These are phyloP conservation scores for Calliphora vomitoria DNA, from an alignment of 2,888 invertebrate genomes.

Conservation along the genomic window DNA sequence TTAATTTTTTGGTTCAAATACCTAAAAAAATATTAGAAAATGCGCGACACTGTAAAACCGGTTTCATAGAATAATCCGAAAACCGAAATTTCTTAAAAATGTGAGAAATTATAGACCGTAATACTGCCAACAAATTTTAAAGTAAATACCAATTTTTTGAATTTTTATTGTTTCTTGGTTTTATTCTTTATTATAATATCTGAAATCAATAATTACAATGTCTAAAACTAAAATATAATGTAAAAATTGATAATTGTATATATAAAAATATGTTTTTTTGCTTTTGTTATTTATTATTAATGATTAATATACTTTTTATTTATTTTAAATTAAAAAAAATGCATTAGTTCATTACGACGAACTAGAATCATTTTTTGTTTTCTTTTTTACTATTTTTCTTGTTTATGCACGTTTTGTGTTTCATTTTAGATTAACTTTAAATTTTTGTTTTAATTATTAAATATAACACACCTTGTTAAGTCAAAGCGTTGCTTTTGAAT, in stretches of 20 bases:
- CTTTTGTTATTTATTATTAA: slow-evolving; percentile 62
- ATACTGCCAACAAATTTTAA: too few relatives aligned
- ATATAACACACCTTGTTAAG: slow-evolving; percentile 36
- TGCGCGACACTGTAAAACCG: too few relatives aligned
- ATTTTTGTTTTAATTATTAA: slow-evolving; percentile 44
- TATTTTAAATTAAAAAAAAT: slow-evolving; percentile 78
- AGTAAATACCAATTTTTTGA: not conserved
- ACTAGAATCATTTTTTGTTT: slow-evolving; percentile 80
- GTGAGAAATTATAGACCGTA: too few relatives aligned
- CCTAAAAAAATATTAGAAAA: not conserved
- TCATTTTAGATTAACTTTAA: slow-evolving; percentile 61
- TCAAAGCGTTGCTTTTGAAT: slow-evolving; percentile 30
- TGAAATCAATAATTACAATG: slow-evolving; percentile 83
- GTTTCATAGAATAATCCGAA: too few relatives aligned
- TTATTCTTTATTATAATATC: slow-evolving; percentile 81
- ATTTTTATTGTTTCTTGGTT: slow-evolving; percentile 64
- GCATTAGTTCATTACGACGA: slow-evolving; percentile 81
- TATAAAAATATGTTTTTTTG: slow-evolving; percentile 81
- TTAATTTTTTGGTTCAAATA: too few relatives aligned
- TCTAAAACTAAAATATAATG: slow-evolving; percentile 82
- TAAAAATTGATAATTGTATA: slow-evolving; percentile 84
- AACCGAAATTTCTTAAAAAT: too few relatives aligned
- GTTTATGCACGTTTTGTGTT: slow-evolving; percentile 71
- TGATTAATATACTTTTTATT: slow-evolving; percentile 69
- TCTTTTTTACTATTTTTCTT: slow-evolving; percentile 73